These are phyloP conservation scores for Lomographa bimaculata DNA, from an alignment of 2,888 invertebrate species.

Conservation along the genomic window DNA sequence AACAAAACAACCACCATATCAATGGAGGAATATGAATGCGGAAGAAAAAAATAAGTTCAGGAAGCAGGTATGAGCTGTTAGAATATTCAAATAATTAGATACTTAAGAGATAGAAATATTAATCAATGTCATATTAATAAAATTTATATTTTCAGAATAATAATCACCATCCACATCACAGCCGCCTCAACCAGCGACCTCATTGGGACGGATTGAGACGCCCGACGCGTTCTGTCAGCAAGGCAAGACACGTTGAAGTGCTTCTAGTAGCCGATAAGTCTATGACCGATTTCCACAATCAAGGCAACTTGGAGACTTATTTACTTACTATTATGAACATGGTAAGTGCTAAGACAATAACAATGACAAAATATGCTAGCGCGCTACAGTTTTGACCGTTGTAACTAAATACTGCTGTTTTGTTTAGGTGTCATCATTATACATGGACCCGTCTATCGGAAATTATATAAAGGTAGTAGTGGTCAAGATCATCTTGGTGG, in stretches of 20 bases:
- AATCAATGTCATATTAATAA: background rate
- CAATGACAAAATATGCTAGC: background rate
- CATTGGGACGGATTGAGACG: slow-evolving; percentile 42
- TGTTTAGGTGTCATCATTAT: slow-evolving; percentile 88
- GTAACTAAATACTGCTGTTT: slow-evolving; percentile 12
- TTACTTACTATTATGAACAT: slow-evolving; percentile 96
- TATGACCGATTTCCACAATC: slow-evolving; percentile 94
- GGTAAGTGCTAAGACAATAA: slow-evolving; percentile 76
- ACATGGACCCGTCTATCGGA: slow-evolving; percentile 94
- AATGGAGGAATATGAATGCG: slow-evolving; percentile 60
- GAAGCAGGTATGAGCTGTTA: slow-evolving; percentile 37
- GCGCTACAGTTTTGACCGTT: background rate
- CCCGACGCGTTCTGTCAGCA: slow-evolving; percentile 87
- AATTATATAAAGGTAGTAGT: slow-evolving; percentile 96
- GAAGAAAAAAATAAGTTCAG: slow-evolving; percentile 41
- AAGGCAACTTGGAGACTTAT: slow-evolving; percentile 92
- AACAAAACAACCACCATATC: slow-evolving; percentile 73
- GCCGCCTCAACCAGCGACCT: slow-evolving; percentile 39
- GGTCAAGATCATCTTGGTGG: slow-evolving; percentile 91
- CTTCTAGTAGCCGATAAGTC: slow-evolving; percentile 93
- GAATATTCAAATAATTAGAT: background rate
- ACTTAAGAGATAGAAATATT: too few relatives aligned
- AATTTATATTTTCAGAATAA: slow-evolving; percentile 47
- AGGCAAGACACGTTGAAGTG: slow-evolving; percentile 91
- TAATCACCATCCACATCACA: slow-evolving; percentile 49